These are phyloP conservation scores for Corydoras sp. DNA, from an alignment of 2,113 vertebrate species.

Conservation along the genomic window DNA sequence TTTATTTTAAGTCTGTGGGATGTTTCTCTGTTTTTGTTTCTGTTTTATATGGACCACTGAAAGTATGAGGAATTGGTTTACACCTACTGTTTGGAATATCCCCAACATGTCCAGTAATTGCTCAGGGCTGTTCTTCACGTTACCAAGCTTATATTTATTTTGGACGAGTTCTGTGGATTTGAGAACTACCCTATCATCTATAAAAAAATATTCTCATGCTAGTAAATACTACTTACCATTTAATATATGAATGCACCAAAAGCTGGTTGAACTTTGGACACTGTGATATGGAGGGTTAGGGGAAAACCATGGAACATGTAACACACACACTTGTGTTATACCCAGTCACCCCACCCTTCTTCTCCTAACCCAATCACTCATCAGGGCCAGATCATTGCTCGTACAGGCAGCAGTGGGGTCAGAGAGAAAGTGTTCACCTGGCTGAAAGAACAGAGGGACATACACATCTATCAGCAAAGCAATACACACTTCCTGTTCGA, in stretches of 20 bases:
- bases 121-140: conserved; percentile 7
- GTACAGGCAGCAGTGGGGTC: conserved; percentile 33
- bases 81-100: neutral
- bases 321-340: conserved; percentile 16
- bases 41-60: no score
- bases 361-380: conserved; percentile 38
- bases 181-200: neutral
- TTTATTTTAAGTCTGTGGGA: no score
- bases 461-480: conserved; percentile 27
- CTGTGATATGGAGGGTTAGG: conserved; percentile 10
- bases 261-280: neutral
- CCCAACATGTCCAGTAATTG: conserved; percentile 8
- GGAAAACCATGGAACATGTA: conserved; percentile 5
- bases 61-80: conserved; percentile 13
- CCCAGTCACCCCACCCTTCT: conserved; percentile 31
- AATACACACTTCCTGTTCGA: conserved; percentile 22
- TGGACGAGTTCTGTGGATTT: no score
- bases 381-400: conserved; percentile 20
- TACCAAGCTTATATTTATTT: neutral
- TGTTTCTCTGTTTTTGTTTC: no score
- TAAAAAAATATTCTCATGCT: neutral
- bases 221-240: no score
- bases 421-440: conserved; percentile 43
- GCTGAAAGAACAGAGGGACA: conserved; percentile 19
- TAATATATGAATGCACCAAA: neutral